These are phyloP conservation scores for Neoniphon sammara DNA, from an alignment of 2,797 vertebrate species.

Conservation along the genomic window DNA sequence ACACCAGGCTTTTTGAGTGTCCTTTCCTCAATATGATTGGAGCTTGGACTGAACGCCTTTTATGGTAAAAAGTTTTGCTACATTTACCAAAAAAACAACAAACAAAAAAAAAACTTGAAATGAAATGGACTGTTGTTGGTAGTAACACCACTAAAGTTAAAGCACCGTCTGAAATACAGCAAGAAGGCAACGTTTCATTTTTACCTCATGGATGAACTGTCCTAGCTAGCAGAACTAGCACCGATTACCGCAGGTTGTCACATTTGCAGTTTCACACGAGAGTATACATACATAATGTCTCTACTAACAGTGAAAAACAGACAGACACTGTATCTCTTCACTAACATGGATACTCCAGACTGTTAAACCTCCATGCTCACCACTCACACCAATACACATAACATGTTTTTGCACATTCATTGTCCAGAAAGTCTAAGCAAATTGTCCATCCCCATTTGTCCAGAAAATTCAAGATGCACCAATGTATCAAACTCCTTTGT, in stretches of 20 bases:
- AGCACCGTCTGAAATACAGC: conserved; percentile 74
- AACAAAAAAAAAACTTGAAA: conserved; percentile 52
- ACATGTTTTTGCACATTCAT: conserved; percentile 73
- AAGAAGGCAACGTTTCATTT: conserved; percentile 74
- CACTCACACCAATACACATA: conserved; percentile 46
- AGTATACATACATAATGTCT: conserved; percentile 40
- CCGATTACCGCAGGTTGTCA: conserved; percentile 48
- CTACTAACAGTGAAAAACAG: conserved; percentile 50
- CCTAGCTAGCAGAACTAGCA: conserved; percentile 51
- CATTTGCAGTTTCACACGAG: conserved; percentile 57
- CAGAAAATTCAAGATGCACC: conserved; percentile 30
- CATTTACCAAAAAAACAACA: conserved; percentile 7
- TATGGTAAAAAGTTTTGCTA: conserved; percentile 30
- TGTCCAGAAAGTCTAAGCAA: conserved; percentile 61
- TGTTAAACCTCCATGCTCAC: conserved; percentile 32
- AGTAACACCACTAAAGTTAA: conserved; percentile 63
- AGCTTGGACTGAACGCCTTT: conserved; percentile 60
- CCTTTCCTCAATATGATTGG: conserved; percentile 54
- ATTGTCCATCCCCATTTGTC: conserved; percentile 35
- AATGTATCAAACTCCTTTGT: conserved; percentile 11
- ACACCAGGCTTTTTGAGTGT: conserved; percentile 62
- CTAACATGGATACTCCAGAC: conserved; percentile 39
- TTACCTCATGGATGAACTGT: conserved; percentile 51
- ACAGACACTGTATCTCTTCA: conserved; percentile 35
- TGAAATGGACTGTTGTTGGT: conserved; percentile 49